A percentile compares a stretch with the other conserved stretches of the same genome.
phyloP scores from a whole-genome alignment of 1,140 invertebrate genomes.

The Drosophila hydei region DNA sequence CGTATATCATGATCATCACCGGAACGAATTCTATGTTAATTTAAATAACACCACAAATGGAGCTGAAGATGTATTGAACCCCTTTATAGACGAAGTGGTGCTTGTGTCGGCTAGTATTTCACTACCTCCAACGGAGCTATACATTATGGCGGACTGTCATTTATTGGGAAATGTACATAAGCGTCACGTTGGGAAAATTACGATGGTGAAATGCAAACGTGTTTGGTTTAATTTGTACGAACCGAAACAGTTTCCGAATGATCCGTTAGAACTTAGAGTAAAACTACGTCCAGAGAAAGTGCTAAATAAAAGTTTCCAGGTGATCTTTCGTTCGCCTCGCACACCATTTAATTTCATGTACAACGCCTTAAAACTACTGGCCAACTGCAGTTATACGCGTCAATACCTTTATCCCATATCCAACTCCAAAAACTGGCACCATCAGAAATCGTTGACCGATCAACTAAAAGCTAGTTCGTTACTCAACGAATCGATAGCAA shows the following conservation, averaged over 20 bases:
- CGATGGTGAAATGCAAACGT: neutral
- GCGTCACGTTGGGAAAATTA: neutral
- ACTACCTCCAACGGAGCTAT: too few species aligned
- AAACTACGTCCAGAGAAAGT: too few species aligned
- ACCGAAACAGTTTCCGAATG: too few species aligned
- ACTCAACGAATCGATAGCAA: slow-evolving; percentile 49
- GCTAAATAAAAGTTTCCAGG: neutral
- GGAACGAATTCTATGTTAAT: neutral
- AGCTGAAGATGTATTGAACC: slow-evolving; percentile 9
- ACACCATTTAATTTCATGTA: slow-evolving; percentile 38
- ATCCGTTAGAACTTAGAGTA: too few species aligned
- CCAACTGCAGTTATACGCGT: neutral
- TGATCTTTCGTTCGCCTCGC: slow-evolving; percentile 59
- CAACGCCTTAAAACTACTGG: neutral
- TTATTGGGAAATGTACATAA: too few species aligned
- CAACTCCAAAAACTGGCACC: neutral
- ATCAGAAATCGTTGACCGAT: neutral
- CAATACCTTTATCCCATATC: neutral
- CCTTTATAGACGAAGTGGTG: slow-evolving; percentile 57
- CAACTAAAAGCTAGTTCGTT: slow-evolving; percentile 11
- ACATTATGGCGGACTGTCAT: too few species aligned
- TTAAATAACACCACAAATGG: neutral
- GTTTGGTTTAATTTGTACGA: neutral
- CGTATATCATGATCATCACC: neutral
- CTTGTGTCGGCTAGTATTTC: too few species aligned